These are phyloP conservation scores for Eupithecia subfuscata DNA, from an alignment of 2,888 invertebrate species.

Conservation along the genomic window DNA sequence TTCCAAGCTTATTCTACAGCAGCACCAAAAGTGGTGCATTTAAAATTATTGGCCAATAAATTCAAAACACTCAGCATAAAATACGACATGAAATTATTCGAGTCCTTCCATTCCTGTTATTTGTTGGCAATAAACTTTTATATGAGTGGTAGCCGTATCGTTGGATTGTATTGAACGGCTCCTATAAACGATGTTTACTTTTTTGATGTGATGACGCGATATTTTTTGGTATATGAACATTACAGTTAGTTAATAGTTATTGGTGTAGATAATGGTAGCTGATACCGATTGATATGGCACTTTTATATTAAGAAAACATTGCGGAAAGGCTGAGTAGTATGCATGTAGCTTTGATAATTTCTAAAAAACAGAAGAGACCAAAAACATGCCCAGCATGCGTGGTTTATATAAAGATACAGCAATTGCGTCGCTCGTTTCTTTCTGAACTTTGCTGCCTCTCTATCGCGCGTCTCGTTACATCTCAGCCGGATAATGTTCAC, in stretches of 20 bases:
- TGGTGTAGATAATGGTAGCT: neutral
- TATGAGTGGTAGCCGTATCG: slow-evolving; percentile 48
- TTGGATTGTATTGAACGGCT: slow-evolving; percentile 49
- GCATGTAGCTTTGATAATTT: no score
- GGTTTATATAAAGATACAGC: no score
- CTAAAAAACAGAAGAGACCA: no score
- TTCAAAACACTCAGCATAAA: slow-evolving; percentile 36
- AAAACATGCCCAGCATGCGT: no score
- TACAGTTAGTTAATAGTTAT: neutral
- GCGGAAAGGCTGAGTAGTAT: no score
- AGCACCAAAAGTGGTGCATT: slow-evolving; percentile 27
- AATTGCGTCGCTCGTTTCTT: no score
- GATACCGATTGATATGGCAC: neutral
- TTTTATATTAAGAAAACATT: neutral
- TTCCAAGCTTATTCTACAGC: neutral
- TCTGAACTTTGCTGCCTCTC: no score
- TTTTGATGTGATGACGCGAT: slow-evolving; percentile 28
- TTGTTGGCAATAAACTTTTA: slow-evolving; percentile 55
- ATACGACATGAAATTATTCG: slow-evolving; percentile 14
- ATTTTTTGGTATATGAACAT: slow-evolving; percentile 18
- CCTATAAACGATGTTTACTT: slow-evolving; percentile 25
- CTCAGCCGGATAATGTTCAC: no score
- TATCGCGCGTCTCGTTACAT: no score
- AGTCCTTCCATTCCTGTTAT: slow-evolving; percentile 39
- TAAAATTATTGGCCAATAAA: slow-evolving; percentile 56